phyloP scores from a whole-genome alignment of 2,888 invertebrate species.

The Drosophila meridionalis region DNA sequence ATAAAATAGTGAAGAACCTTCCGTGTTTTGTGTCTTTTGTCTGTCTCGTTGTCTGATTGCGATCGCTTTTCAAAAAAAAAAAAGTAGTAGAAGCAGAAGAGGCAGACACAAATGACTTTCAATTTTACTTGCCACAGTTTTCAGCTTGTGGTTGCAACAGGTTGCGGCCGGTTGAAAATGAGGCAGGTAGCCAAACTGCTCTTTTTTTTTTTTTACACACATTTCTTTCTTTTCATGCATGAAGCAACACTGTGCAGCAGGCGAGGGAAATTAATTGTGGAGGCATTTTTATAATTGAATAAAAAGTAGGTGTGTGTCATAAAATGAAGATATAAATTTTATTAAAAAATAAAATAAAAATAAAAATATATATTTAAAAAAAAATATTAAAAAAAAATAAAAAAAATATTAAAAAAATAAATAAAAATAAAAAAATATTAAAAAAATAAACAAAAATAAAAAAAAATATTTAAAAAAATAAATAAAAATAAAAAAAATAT shows the following conservation, averaged over 20 bases:
- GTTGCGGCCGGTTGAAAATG: constrained; percentile 32
- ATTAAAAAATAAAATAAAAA: not conserved
- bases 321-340: not conserved
- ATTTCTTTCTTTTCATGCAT: not conserved
- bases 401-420: no score
- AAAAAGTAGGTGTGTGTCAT: not conserved
- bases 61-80: constrained; percentile 45
- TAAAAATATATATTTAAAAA: not conserved
- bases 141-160: constrained; percentile 52
- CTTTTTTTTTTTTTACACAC: constrained; percentile 11
- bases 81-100: not conserved
- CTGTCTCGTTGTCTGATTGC: constrained; percentile 33
- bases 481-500: no score
- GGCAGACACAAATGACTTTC: constrained; percentile 61
- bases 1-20: constrained; percentile 16
- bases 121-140: constrained; percentile 51
- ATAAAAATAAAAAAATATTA: no score
- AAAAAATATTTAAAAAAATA: no score
- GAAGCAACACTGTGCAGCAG: constrained; percentile 31
- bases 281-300: not conserved
- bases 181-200: constrained; percentile 33
- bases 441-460: no score
- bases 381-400: no score
- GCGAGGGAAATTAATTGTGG: not conserved
- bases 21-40: constrained; percentile 26